These are phyloP conservation scores for Sclerurus mexicanus DNA, from an alignment of 2,113 vertebrate species.

Conservation along the genomic window DNA sequence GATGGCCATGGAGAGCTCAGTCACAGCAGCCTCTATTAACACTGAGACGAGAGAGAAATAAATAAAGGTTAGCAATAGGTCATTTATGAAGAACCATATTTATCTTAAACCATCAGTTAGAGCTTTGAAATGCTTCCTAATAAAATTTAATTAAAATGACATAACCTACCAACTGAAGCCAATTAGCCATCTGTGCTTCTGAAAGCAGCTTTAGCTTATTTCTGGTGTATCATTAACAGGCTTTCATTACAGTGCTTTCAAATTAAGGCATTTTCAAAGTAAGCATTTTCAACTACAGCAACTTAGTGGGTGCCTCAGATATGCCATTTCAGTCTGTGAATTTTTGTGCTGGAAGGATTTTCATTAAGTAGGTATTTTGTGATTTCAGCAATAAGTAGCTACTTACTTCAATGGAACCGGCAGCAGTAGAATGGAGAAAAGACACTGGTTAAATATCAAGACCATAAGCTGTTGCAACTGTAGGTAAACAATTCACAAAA, in stretches of 20 bases:
- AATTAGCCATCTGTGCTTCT: slow-evolving; percentile 66
- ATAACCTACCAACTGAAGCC: slow-evolving; percentile 48
- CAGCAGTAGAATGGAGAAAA: background rate
- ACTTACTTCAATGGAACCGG: background rate
- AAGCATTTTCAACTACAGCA: slow-evolving; percentile 7
- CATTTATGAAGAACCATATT: slow-evolving; percentile 1
- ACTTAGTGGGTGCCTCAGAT: background rate
- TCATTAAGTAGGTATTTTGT: background rate
- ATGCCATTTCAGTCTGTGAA: background rate
- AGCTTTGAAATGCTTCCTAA: slow-evolving; percentile 49
- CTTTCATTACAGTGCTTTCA: slow-evolving; percentile 4
- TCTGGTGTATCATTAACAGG: slow-evolving; percentile 8
- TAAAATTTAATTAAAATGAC: slow-evolving; percentile 70
- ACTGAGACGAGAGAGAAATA: background rate
- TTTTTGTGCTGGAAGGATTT: background rate
- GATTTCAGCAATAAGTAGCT: background rate
- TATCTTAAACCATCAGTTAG: slow-evolving; percentile 39
- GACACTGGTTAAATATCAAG: background rate
- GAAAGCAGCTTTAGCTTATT: slow-evolving; percentile 17
- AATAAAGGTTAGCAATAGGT: slow-evolving; percentile 38
- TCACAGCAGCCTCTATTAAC: slow-evolving; percentile 7
- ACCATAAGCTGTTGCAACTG: background rate
- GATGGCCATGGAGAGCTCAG: slow-evolving; percentile 53
- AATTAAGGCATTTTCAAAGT: slow-evolving; percentile 18
- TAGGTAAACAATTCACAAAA: background rate